Percentiles rank a stretch among this genome's conserved stretches.
These are phyloP conservation scores for Mythimna loreyi DNA, from an alignment of 2,888 invertebrate species.

Conservation along the genomic window DNA sequence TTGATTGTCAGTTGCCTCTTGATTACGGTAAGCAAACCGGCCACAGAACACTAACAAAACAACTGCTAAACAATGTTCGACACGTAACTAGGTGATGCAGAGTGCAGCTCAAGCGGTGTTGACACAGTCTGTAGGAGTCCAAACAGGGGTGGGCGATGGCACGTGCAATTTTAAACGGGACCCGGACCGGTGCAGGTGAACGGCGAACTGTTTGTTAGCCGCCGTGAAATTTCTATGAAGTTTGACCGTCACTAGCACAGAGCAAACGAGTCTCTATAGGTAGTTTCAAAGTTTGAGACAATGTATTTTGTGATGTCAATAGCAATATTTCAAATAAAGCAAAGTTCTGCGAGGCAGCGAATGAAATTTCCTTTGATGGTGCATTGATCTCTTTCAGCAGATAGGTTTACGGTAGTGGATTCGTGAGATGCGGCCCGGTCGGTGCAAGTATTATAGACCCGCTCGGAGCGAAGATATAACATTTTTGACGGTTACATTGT, in stretches of 20 bases:
- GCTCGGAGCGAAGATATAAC: conserved; percentile 77
- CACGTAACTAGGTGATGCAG: conserved; percentile 84
- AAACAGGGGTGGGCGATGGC: conserved; percentile 78
- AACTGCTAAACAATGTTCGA: conserved; percentile 85
- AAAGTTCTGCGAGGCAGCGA: conserved; percentile 32
- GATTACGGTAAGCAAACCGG: conserved; percentile 74
- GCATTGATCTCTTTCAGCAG: conserved; percentile 55
- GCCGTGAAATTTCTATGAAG: conserved; percentile 81
- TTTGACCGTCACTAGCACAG: conserved; percentile 69
- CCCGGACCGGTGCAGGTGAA: conserved; percentile 70
- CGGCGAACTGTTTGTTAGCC: conserved; percentile 67
- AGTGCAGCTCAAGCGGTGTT: conserved; percentile 81
- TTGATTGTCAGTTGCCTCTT: conserved; percentile 65
- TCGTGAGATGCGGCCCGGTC: conserved; percentile 47
- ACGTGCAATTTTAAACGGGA: conserved; percentile 86
- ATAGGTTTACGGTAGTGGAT: conserved; percentile 60
- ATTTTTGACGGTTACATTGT: conserved; percentile 88
- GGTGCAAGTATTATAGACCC: conserved; percentile 67
- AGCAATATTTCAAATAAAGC: conserved; percentile 51
- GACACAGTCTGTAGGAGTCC: conserved; percentile 77
- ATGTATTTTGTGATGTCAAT: conserved; percentile 55
- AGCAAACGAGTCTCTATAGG: conserved; percentile 58
- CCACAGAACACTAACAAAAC: conserved; percentile 80
- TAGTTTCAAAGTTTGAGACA: conserved; percentile 53
- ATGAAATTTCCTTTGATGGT: conserved; percentile 50